These are phyloP conservation scores for Typhlichthys subterraneus DNA, from an alignment of 2,797 vertebrate genomes.

Conservation along the genomic window DNA sequence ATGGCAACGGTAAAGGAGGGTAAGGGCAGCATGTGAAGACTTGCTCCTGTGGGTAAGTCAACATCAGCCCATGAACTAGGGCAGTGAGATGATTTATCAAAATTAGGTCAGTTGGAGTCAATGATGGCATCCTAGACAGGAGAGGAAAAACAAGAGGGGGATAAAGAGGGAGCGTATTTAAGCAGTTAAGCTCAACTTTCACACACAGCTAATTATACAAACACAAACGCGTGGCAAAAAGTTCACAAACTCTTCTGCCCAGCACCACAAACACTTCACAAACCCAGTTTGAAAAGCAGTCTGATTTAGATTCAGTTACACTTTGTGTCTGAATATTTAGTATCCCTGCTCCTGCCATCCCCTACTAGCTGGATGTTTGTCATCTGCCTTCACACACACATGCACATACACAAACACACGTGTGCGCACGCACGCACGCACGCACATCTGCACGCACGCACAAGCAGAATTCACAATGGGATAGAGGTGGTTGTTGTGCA, in stretches of 20 bases:
- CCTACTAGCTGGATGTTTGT: conserved; percentile 58
- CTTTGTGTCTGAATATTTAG: conserved; percentile 61
- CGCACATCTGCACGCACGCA: no score
- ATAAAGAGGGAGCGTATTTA: not conserved
- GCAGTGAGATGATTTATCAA: conserved; percentile 76
- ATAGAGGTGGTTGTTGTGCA: conserved; percentile 40
- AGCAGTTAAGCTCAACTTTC: not conserved
- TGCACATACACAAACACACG: not conserved
- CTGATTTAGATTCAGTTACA: conserved; percentile 52
- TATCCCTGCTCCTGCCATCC: conserved; percentile 33
- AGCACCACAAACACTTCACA: conserved; percentile 47
- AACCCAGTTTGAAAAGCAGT: conserved; percentile 60
- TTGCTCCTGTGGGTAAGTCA: conserved; percentile 68
- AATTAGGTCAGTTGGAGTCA: conserved; percentile 77
- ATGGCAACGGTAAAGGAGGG: conserved; percentile 38
- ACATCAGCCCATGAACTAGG: conserved; percentile 76
- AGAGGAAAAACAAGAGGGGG: conserved; percentile 30
- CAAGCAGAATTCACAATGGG: no score
- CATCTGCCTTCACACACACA: conserved; percentile 35
- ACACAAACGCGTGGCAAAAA: conserved; percentile 16
- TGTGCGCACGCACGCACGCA: not conserved
- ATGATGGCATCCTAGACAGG: conserved; percentile 60
- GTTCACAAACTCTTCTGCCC: conserved; percentile 37
- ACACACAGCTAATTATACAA: conserved; percentile 1
- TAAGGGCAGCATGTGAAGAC: conserved; percentile 44